Evolutionary conservation across 2,113 vertebrate species (phyloP).

Genomic region (Quiscalus mexicanus): DNA sequence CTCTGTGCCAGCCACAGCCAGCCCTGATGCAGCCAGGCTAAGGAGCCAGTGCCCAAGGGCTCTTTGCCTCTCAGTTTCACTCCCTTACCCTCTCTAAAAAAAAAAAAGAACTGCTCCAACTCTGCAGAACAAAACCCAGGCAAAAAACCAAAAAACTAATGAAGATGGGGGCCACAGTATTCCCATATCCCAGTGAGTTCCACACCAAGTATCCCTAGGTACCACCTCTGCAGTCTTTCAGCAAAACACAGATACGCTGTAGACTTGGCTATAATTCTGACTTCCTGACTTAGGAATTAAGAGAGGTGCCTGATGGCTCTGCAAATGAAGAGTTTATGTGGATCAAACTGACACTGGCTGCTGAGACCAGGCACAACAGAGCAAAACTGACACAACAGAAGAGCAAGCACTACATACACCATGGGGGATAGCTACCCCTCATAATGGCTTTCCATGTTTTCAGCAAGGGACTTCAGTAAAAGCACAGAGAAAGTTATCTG

Average conservation of each 20-base stretch:
- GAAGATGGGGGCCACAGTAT: background rate
- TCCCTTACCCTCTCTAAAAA: background rate
- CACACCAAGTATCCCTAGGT: background rate
- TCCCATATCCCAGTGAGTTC: background rate
- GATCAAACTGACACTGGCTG: background rate
- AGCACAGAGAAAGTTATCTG: background rate
- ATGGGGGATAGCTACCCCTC: background rate
- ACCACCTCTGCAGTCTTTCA: background rate
- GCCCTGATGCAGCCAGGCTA: background rate
- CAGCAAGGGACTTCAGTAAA: background rate
- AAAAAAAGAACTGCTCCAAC: background rate
- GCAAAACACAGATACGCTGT: background rate
- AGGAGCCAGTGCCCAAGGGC: background rate
- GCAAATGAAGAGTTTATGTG: background rate
- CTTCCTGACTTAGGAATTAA: background rate
- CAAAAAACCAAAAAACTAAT: background rate
- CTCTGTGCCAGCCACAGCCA: background rate
- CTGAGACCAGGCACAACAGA: background rate
- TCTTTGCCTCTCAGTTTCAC: background rate
- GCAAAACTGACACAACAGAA: background rate
- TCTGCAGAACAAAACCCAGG: background rate
- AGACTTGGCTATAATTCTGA: background rate
- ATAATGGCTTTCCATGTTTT: background rate
- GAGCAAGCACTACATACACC: background rate
- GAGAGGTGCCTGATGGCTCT: background rate